Conservation (phyloP, 2,888 invertebrate species). For the Vanessa cardui region DNA sequence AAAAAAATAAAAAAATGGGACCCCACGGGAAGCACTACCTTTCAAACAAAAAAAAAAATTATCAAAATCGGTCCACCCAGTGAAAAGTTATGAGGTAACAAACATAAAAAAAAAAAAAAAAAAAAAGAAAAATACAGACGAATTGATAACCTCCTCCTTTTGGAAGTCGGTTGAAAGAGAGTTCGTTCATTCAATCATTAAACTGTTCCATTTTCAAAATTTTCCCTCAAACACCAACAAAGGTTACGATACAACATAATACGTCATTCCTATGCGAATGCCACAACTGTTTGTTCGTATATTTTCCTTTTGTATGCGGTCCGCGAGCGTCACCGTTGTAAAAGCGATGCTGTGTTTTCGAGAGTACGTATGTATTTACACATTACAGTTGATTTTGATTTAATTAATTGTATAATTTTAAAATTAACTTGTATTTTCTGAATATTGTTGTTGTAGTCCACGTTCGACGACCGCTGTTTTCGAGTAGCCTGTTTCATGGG, state of each 20-base stretch:
- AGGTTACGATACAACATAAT: not conserved
- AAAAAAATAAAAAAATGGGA: too few relatives aligned
- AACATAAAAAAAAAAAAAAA: too few relatives aligned
- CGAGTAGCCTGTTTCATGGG: too few relatives aligned
- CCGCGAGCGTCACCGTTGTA: not conserved
- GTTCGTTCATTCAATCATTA: too few relatives aligned
- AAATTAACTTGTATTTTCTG: not conserved
- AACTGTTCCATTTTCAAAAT: not conserved
- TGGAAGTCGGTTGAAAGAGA: too few relatives aligned
- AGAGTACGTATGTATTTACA: not conserved
- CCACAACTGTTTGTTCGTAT: not conserved
- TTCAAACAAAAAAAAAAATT: too few relatives aligned
- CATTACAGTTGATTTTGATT: not conserved
- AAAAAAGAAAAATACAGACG: too few relatives aligned
- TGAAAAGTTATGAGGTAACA: too few relatives aligned
- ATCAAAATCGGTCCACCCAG: too few relatives aligned
- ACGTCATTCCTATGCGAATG: not conserved
- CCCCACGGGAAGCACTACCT: too few relatives aligned
- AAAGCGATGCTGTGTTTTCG: constrained; percentile 1
- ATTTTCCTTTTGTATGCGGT: not conserved
- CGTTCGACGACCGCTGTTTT: too few relatives aligned
- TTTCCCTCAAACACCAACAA: not conserved
- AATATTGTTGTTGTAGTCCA: not conserved
- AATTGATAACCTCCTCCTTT: too few relatives aligned
- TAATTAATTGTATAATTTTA: not conserved